Evolutionary conservation across 1,140 invertebrate genomes (phyloP).

Genomic region (Drosophila lacteicornis): DNA sequence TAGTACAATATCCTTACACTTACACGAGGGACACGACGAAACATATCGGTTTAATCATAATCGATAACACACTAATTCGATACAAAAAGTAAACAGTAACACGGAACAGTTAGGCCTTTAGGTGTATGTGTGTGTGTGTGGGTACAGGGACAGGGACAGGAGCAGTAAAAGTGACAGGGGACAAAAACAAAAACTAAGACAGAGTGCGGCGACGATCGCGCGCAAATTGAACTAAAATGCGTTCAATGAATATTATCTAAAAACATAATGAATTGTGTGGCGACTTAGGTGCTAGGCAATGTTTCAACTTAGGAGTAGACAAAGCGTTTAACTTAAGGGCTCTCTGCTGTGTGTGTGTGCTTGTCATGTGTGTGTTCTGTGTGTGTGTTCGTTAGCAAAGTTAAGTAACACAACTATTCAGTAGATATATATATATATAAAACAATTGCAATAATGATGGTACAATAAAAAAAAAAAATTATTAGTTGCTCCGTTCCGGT

Average conservation of each 20-base stretch:
- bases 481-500: slow-evolving; percentile 26
- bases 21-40: background rate
- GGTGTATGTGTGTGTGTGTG: background rate
- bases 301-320: slow-evolving; percentile 15
- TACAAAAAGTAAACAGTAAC: slow-evolving; percentile 29
- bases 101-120: slow-evolving; percentile 11
- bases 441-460: slow-evolving; percentile 33
- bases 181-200: background rate
- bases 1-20: slow-evolving; percentile 16
- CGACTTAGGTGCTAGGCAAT: slow-evolving; percentile 30
- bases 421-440: slow-evolving; percentile 31
- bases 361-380: slow-evolving; percentile 30
- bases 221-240: slow-evolving; percentile 36
- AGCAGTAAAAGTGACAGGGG: background rate
- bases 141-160: background rate
- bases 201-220: background rate
- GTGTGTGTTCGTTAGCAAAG: slow-evolving; percentile 29
- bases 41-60: slow-evolving; percentile 7
- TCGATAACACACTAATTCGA: slow-evolving; percentile 34
- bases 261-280: slow-evolving; percentile 27
- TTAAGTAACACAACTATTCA: slow-evolving; percentile 58
- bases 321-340: slow-evolving; percentile 34
- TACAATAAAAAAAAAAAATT: slow-evolving; percentile 57
- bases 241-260: slow-evolving; percentile 27
- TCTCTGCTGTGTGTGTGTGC: background rate